phyloP scores from a whole-genome alignment of 1,140 invertebrate species.

The Linepithema humile region DNA sequence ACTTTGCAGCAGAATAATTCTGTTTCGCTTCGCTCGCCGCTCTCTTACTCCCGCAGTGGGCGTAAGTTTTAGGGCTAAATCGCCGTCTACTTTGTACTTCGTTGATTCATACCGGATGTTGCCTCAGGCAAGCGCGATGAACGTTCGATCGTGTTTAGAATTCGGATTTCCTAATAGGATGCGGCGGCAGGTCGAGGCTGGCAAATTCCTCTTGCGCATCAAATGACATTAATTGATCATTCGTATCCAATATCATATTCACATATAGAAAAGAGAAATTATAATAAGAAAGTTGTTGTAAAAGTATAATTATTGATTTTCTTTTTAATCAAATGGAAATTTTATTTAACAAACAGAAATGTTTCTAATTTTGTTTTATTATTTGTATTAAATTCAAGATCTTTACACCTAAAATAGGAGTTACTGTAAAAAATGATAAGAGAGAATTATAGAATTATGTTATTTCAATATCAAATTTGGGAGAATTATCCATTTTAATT shows the following conservation, averaged over 20 bases:
- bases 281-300: neutral
- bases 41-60: conserved; percentile 71
- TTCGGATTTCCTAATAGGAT: conserved; percentile 65
- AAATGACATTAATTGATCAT: neutral
- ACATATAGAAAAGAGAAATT: neutral
- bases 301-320: no score
- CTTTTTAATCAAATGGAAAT: no score
- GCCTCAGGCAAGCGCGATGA: conserved; percentile 66
- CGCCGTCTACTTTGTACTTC: conserved; percentile 63
- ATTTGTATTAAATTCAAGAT: neutral
- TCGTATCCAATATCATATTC: neutral
- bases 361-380: neutral
- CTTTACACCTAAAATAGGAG: neutral
- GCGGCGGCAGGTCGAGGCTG: conserved; percentile 1
- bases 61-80: conserved; percentile 73
- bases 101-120: conserved; percentile 79
- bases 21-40: conserved; percentile 69
- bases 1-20: conserved; percentile 72
- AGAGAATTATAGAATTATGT: conserved; percentile 3
- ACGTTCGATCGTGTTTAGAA: conserved; percentile 66
- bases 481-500: neutral
- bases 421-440: neutral
- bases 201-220: neutral
- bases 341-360: neutral
- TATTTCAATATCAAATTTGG: neutral